These are phyloP conservation scores for Hydrolagus affinis DNA, from an alignment of 2,113 vertebrate species.

Conservation along the genomic window DNA sequence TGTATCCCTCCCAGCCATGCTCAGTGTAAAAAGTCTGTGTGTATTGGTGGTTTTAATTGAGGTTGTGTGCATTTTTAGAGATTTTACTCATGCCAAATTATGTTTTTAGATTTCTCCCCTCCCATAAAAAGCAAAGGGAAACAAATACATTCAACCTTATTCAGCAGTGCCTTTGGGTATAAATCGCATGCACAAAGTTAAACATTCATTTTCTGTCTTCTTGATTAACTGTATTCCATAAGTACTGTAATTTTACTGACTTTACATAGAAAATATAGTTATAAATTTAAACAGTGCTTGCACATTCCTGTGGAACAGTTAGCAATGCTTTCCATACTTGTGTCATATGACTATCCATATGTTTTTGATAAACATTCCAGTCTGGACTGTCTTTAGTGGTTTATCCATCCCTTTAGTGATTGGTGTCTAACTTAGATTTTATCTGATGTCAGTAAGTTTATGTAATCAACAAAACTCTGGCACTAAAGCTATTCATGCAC, in stretches of 20 bases:
- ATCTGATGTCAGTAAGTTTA: constrained; percentile 38
- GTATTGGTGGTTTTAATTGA: background rate
- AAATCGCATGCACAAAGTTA: background rate
- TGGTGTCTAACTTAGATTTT: constrained; percentile 36
- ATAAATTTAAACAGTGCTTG: constrained; percentile 42
- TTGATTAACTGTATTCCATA: background rate
- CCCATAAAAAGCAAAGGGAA: background rate
- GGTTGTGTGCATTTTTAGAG: background rate
- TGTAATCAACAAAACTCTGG: background rate
- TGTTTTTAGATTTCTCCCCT: constrained; percentile 4
- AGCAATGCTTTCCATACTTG: constrained; percentile 18
- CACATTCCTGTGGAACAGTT: constrained; percentile 40
- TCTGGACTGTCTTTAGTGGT: constrained; percentile 55
- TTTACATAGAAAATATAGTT: background rate
- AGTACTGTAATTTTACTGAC: background rate
- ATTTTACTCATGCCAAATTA: constrained; percentile 17
- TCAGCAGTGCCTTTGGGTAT: background rate
- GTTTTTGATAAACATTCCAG: constrained; percentile 58
- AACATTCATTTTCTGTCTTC: background rate
- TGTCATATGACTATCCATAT: constrained; percentile 48
- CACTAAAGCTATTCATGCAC: background rate
- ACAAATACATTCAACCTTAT: constrained; percentile 2
- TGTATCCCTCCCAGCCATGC: constrained; percentile 2
- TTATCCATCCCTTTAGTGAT: constrained; percentile 45
- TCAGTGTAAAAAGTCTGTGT: background rate